phyloP scores from a whole-genome alignment of 1,140 invertebrate genomes.

The Drosophila tani region DNA sequence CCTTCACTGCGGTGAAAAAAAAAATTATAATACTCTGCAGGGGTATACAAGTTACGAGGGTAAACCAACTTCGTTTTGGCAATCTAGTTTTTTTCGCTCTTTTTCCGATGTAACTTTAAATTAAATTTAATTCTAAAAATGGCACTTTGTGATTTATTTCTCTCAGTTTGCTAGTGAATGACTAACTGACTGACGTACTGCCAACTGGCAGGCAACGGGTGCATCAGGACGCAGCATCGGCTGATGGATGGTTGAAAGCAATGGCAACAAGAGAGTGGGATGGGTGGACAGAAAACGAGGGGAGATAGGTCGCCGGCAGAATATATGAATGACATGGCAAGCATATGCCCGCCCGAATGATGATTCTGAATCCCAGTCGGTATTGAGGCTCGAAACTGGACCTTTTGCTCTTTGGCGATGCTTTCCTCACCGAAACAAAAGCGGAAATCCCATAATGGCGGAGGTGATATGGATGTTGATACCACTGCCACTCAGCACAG shows the following conservation, averaged over 20 bases:
- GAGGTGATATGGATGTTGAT: background rate
- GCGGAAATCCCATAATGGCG: slow-evolving; percentile 34
- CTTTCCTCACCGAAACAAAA: slow-evolving; percentile 9
- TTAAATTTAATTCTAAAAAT: too few species aligned
- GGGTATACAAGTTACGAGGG: too few species aligned
- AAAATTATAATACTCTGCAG: too few species aligned
- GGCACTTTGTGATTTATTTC: background rate
- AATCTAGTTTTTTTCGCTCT: too few species aligned
- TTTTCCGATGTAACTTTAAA: too few species aligned
- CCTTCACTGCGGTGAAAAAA: too few species aligned
- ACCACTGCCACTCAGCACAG: slow-evolving; percentile 18
- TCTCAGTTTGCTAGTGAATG: slow-evolving; percentile 31
- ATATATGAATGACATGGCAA: slow-evolving; percentile 80
- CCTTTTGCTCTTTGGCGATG: slow-evolving; percentile 8
- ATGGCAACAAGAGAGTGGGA: slow-evolving; percentile 1
- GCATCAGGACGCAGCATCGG: slow-evolving; percentile 35
- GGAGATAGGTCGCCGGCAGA: slow-evolving; percentile 53
- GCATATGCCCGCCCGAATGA: slow-evolving; percentile 55
- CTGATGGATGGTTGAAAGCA: slow-evolving; percentile 78
- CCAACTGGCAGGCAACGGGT: slow-evolving; percentile 53
- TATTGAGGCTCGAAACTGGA: slow-evolving; percentile 33
- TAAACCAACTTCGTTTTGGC: background rate
- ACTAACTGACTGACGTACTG: slow-evolving; percentile 70
- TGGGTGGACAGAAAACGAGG: slow-evolving; percentile 30
- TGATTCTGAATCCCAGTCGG: slow-evolving; percentile 24